phyloP scores from a whole-genome alignment of 1,140 invertebrate genomes.

The Myzus persicae region DNA sequence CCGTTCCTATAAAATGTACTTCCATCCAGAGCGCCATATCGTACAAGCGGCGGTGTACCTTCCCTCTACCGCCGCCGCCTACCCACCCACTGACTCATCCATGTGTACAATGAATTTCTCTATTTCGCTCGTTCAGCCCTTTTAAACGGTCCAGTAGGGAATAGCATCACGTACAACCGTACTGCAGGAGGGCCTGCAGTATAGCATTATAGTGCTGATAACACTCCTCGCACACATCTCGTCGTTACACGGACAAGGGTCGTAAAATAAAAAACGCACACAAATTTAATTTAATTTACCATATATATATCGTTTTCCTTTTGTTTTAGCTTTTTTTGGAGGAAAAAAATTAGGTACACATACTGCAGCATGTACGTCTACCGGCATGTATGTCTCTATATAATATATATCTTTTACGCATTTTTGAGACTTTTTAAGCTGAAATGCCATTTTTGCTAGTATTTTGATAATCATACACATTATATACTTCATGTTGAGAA shows the following conservation, averaged over 20 bases:
- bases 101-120: neutral
- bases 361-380: neutral
- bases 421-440: too few species aligned
- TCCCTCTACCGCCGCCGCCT: too few species aligned
- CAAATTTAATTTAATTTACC: neutral
- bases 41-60: neutral
- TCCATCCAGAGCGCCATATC: neutral
- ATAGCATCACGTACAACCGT: neutral
- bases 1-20: neutral
- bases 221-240: neutral
- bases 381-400: too few species aligned
- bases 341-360: neutral
- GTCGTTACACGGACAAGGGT: neutral
- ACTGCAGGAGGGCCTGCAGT: neutral
- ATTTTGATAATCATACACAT: neutral
- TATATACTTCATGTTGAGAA: too few species aligned
- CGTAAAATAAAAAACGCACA: neutral
- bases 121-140: neutral
- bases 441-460: too few species aligned
- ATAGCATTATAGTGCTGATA: slow-evolving; percentile 4
- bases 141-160: slow-evolving; percentile 32
- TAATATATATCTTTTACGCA: too few species aligned
- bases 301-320: neutral
- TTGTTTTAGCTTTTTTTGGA: neutral
- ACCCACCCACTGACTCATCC: too few species aligned